A percentile compares a stretch with the other conserved stretches of the same genome.
Conservation (phyloP, 2,797 vertebrate species). For the Malacoctenus gilli region DNA sequence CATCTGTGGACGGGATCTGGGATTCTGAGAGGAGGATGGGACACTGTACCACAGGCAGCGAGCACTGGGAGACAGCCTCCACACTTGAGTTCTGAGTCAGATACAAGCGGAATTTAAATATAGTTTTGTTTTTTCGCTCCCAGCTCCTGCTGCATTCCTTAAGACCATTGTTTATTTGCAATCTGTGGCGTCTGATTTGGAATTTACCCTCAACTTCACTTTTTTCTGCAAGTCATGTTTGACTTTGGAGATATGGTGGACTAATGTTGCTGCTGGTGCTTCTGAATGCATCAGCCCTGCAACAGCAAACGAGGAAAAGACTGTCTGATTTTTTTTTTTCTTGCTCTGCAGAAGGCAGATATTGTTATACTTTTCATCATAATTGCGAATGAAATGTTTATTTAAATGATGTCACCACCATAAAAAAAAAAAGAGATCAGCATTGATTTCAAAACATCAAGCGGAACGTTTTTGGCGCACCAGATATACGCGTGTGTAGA, state of each 20-base stretch:
- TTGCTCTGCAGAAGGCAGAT: slow-evolving; percentile 5
- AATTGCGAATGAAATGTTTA: slow-evolving; percentile 27
- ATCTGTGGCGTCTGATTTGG: slow-evolving; percentile 16
- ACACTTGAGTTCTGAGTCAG: slow-evolving; percentile 15
- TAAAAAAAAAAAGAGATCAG: slow-evolving; percentile 28
- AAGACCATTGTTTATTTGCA: slow-evolving; percentile 23
- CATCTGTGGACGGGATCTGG: slow-evolving; percentile 32
- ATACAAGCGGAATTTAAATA: slow-evolving; percentile 15
- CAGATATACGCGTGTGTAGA: background rate
- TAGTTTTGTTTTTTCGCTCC: slow-evolving; percentile 8
- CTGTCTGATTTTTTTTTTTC: slow-evolving; percentile 5
- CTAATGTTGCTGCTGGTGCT: slow-evolving; percentile 10
- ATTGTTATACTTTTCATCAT: slow-evolving; percentile 13
- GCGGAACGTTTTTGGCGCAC: background rate
- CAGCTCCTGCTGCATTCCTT: slow-evolving; percentile 8
- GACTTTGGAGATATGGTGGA: slow-evolving; percentile 22
- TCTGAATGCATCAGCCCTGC: slow-evolving; percentile 17
- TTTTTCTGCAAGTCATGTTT: slow-evolving; percentile 34
- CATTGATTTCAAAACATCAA: slow-evolving; percentile 15
- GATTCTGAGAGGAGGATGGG: slow-evolving; percentile 43
- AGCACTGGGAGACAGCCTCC: slow-evolving; percentile 25
- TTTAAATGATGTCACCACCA: slow-evolving; percentile 36
- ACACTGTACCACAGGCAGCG: background rate
- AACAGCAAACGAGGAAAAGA: background rate
- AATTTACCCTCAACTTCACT: slow-evolving; percentile 2